Conservation (phyloP, 1,140 invertebrate species). For the Anastrepha obliqua region DNA sequence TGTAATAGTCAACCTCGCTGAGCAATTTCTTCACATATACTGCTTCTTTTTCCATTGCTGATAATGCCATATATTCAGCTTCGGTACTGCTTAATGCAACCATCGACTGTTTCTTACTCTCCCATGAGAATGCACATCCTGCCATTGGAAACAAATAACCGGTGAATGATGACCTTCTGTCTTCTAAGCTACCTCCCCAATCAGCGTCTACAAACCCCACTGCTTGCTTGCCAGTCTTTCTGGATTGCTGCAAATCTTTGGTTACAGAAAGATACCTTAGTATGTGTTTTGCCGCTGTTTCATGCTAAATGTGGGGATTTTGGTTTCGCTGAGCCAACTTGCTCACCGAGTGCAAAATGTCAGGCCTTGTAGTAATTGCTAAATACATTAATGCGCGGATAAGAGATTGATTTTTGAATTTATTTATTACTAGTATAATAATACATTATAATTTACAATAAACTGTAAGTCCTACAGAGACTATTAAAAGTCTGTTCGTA, state of each 20-base stretch:
- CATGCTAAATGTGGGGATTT: slow-evolving; percentile 62
- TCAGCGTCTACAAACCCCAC: slow-evolving; percentile 58
- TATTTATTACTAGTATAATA: too few species aligned
- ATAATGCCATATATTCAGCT: slow-evolving; percentile 60
- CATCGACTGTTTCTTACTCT: slow-evolving; percentile 55
- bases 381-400: slow-evolving; percentile 72
- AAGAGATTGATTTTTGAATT: slow-evolving; percentile 59
- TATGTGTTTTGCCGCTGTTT: slow-evolving; percentile 52
- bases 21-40: slow-evolving; percentile 55
- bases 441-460: too few species aligned
- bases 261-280: slow-evolving; percentile 55
- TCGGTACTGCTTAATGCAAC: slow-evolving; percentile 59
- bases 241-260: slow-evolving; percentile 37
- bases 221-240: slow-evolving; percentile 52
- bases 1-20: slow-evolving; percentile 52
- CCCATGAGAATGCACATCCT: slow-evolving; percentile 61
- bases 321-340: slow-evolving; percentile 66
- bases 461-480: too few species aligned
- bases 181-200: slow-evolving; percentile 68
- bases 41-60: slow-evolving; percentile 58
- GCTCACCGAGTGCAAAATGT: slow-evolving; percentile 69
- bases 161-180: slow-evolving; percentile 61
- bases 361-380: slow-evolving; percentile 68
- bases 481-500: too few species aligned
- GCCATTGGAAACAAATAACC: slow-evolving; percentile 58